A percentile compares a stretch with the other conserved stretches of the same genome.
Conservation (phyloP, 2,888 invertebrate species). For the Bellardia pandia region DNA sequence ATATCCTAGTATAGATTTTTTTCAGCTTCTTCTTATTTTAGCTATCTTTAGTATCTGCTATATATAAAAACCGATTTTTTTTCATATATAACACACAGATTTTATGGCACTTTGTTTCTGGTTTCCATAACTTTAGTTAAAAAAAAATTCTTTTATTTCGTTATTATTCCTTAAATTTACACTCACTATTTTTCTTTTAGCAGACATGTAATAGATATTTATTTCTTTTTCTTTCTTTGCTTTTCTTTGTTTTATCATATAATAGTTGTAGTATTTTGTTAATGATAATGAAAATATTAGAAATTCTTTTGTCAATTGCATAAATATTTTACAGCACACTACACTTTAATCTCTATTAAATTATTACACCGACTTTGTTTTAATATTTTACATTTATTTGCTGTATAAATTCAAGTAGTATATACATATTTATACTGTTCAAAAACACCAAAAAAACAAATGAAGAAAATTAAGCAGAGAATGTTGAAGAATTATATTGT, state of each 20-base stretch:
- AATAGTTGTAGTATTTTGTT: neutral
- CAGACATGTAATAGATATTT: constrained; percentile 37
- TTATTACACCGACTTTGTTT: constrained; percentile 2
- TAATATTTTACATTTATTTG: neutral
- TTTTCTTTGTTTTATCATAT: neutral
- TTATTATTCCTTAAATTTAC: neutral
- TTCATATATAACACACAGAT: neutral
- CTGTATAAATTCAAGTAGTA: neutral
- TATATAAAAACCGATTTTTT: constrained; percentile 6
- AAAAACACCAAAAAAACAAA: neutral
- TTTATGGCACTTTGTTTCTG: no score
- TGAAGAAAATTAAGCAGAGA: constrained; percentile 27
- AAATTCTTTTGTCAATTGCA: neutral
- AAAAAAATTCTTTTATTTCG: neutral
- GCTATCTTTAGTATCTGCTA: constrained; percentile 38
- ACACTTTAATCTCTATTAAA: neutral
- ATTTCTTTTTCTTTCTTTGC: neutral
- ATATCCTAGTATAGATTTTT: constrained; percentile 73
- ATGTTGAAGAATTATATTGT: constrained; percentile 8
- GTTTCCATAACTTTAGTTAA: neutral
- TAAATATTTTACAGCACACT: neutral
- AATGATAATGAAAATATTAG: constrained; percentile 37
- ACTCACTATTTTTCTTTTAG: neutral
- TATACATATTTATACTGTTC: neutral
- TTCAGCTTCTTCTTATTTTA: constrained; percentile 62